phyloP scores from a whole-genome alignment of 2,797 vertebrate species.

The Xiphophorus birchmanni region DNA sequence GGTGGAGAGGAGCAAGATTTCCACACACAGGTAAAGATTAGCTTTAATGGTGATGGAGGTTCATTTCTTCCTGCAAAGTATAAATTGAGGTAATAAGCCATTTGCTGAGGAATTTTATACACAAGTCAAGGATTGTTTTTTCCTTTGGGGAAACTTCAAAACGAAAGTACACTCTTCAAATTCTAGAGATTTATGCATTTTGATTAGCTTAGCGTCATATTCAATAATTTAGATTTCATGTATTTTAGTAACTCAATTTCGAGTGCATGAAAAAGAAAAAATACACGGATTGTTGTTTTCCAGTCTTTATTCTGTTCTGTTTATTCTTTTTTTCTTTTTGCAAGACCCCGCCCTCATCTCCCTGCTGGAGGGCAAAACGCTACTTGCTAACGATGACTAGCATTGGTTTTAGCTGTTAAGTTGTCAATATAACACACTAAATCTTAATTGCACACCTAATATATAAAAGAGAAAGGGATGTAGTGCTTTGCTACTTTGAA shows the following conservation, averaged over 20 bases:
- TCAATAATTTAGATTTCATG: not conserved
- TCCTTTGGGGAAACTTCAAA: not conserved
- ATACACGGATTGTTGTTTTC: not conserved
- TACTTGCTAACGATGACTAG: too few species aligned
- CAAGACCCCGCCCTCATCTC: not conserved
- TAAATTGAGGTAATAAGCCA: conserved; percentile 17
- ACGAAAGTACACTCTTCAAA: not conserved
- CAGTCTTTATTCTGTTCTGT: not conserved
- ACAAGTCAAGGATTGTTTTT: conserved; percentile 3
- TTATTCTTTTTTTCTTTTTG: not conserved
- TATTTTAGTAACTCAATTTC: not conserved
- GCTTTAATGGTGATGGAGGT: conserved; percentile 37
- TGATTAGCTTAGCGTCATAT: not conserved
- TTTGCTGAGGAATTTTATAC: conserved; percentile 14
- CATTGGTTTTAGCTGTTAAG: too few species aligned
- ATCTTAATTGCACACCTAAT: too few species aligned
- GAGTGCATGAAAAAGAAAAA: not conserved
- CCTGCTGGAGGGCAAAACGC: too few species aligned
- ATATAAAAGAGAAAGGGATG: too few species aligned
- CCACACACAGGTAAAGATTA: not conserved
- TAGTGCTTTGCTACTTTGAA: too few species aligned
- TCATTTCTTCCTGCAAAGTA: conserved; percentile 19
- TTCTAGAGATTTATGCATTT: not conserved
- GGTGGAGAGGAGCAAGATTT: conserved; percentile 24
- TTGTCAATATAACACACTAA: too few species aligned